Base-by-base conservation (phyloP, 1,140 invertebrate genomes). In the Drosophila azteca region DNA sequence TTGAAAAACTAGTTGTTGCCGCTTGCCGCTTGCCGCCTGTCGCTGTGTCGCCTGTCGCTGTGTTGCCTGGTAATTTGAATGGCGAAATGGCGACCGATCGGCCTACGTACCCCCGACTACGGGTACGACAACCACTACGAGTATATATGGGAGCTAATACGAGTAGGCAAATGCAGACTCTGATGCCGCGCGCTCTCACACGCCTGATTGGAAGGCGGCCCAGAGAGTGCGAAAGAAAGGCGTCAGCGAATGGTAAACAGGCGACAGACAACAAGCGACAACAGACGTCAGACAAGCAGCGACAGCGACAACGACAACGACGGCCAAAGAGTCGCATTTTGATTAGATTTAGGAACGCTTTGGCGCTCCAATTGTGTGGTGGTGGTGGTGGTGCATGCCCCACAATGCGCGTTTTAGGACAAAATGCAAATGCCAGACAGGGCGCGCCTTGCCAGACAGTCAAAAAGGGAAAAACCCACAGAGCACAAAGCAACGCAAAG, bases 301-400 rank as follows among this genome's bases (percentile, higher is more conserved):
- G 49, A 72, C 29, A 43, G 35, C 50, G 22, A 51, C 58, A 43
- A 31, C 52, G 26, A 51, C 35, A 17, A 52, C 22, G 13, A 46
- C 62, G 39, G 20, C 68, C 31, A 57, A 65, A 72, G 64, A 81
- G 77, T 75, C 77, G 82, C 82, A 87, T 87, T 85, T 85, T 85
- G 82, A 85, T 85, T 85, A 87, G 82, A 85, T 85, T 85, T 78
- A 87, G 67, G 45, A 87, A 65, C 77, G 59, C 77, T 80, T 84
- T 85, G 68, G 59, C 77, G 81, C 82, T 85, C 82, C 82, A 85
- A 87, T 87, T 85, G 78, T 78, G 50, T 44, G 58, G 44, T 20
- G 17, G 50, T 44, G 58, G 44, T 20, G 17, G 17, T 41, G 44
- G 45, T 44, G 45, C 69, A 67, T 74, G 79, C 66, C 69, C 69